Evolutionary conservation across 2,797 vertebrate genomes (phyloP), one percentile per base, ranked within the genome.

Genomic region (Galagoides demidoff): DNA sequence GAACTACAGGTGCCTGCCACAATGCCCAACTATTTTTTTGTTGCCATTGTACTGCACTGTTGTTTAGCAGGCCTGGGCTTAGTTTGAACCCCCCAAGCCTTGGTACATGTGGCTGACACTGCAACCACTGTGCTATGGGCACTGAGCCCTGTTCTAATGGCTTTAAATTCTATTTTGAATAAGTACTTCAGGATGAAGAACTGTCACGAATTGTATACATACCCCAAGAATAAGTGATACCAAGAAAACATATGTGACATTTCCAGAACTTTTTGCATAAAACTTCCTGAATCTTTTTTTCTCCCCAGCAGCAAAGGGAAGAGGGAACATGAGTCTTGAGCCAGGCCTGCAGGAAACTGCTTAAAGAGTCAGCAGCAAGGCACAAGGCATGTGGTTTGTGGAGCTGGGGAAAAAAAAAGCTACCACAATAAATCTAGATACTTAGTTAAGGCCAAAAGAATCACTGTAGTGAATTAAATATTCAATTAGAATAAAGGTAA

Each of bases 81-180:
- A 13, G 49, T 49, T 49, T 14, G 49, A 49, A 49, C 3, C 49
- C 49, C 3, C 49, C 49, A 49, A 49, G 13, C 49, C 13, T 49
- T 13, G 49, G 49, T 49, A 49, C 3, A 49, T 49, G 12, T 49
- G 49, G 49, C 49, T 49, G 49, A 49, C 49, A 49, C 49, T 49
- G 45, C 12, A 14, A 49, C 49, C 49, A 49, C 49, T 49, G 49
- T 49, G 49, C 49, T 49, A 49, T 49, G 49, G 49, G 13, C 13
- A 3, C 49, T 49, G 3, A 49, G 49, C 8, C 71, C 10, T 87
- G 17, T 66, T 86, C 39, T 63, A 43, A 64, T 27, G 17, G 2
- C 25, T 88, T 85, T 70, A 77, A 93, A 31, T 7, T 95, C 88
- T 68, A 92, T 89, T 90, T 82, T 34, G 52, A 49, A 39, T 81